Evolutionary conservation across 2,797 vertebrate species (phyloP).

Genomic region (Falco novaeseelandiae): DNA sequence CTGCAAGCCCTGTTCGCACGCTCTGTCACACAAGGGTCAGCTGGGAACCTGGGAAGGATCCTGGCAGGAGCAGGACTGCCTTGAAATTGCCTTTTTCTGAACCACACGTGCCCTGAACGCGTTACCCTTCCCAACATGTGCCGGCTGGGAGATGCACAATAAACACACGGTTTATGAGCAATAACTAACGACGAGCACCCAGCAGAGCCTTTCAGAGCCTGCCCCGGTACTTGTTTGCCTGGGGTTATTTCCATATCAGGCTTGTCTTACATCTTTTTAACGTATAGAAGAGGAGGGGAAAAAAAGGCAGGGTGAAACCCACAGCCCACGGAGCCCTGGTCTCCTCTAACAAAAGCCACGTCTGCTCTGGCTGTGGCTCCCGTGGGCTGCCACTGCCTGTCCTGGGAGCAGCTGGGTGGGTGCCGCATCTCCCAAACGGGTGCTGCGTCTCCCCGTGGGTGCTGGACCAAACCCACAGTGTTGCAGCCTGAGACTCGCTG

Average conservation of each 20-base stretch:
- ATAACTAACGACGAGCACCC: rapidly evolving
- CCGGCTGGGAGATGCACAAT: rapidly evolving
- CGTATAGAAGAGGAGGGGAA: rapidly evolving
- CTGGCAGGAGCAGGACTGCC: rapidly evolving
- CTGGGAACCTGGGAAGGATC: background rate
- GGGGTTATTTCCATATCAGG: background rate
- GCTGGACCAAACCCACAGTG: background rate
- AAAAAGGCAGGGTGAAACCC: background rate
- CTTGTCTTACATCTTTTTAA: background rate
- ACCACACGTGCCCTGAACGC: rapidly evolving
- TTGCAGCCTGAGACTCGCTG: background rate
- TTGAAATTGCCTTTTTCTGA: background rate
- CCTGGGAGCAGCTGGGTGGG: background rate
- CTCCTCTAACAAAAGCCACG: background rate
- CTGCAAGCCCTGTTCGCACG: rapidly evolving
- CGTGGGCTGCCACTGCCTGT: background rate
- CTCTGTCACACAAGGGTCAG: rapidly evolving
- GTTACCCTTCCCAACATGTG: rapidly evolving
- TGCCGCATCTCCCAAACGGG: background rate
- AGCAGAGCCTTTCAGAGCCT: background rate
- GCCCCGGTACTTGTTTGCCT: background rate
- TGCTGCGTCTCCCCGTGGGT: background rate
- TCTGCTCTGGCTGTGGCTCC: background rate
- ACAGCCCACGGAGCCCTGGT: background rate
- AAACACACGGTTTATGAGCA: rapidly evolving